Evolutionary conservation across 2,113 vertebrate genomes (phyloP), one percentile per base, ranked within the genome.

Genomic region (Corydoras sp.): DNA sequence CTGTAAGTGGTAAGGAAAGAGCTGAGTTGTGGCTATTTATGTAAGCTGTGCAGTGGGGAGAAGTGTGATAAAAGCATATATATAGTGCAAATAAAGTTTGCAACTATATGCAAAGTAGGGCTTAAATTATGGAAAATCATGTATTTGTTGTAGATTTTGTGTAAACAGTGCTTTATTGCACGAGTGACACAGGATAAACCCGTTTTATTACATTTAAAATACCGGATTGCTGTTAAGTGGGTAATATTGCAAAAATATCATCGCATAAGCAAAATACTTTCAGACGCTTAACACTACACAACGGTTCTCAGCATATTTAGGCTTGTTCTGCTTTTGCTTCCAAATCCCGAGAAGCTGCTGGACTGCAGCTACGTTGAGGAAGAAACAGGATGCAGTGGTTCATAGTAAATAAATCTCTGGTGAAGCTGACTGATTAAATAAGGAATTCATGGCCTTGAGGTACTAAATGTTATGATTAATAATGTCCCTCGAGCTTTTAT

Each of bases 391-490:
- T 53, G 30, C 4, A 43, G 35, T 43, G 35, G 4, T 43, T 43
- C 35, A 43, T 43, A 4, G 35, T 43, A 43, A 43, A 43, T 43
- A 43, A 43, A 1, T 43, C 35, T 43, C 35, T 43, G 35, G 4
- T 43, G 4, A 8, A 43, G 35, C 35, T 8, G 35, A 43, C n/a
- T 31, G 54, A 32, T 65, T 71, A 68, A 78, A 72, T 64, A 54
- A n/a, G 29, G 29, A 55, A 56, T 77, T 70, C 58, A 54, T 51
- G 50, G 15, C 69, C 67, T 29, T 7, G 43, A n/a, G 43, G 12
- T 60, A 31, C 9, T 59, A 29, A 29, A 35, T 49, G 58, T 24
- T 63, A 69, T 51, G 35, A 64, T 73, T 32, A 68, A 66, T 70
- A 62, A 62, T 58, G 15, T 62, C 62, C 50, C 58, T 35, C 2